Conservation (phyloP, 2,113 vertebrate genomes). For the Anseranas semipalmata region DNA sequence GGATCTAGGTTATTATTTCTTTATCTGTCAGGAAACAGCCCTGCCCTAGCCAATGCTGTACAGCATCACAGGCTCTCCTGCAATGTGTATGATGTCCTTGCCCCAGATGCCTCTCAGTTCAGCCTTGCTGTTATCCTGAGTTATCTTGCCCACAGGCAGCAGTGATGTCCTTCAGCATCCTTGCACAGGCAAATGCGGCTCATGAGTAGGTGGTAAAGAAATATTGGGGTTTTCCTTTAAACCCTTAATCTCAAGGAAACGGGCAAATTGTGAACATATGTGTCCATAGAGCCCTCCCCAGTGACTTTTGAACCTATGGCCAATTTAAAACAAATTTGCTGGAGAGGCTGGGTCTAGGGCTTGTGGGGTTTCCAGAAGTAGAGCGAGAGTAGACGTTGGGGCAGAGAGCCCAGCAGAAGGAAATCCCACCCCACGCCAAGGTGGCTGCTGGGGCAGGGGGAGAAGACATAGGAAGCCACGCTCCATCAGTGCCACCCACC, state of each 20-base stretch:
- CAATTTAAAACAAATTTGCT: background rate
- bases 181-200: background rate
- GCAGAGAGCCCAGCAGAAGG: background rate
- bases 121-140: accelerated
- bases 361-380: accelerated
- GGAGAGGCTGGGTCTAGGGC: background rate
- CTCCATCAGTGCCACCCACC: background rate
- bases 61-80: background rate
- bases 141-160: accelerated
- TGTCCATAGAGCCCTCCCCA: background rate
- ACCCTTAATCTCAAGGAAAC: background rate
- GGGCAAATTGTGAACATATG: background rate
- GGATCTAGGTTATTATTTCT: background rate
- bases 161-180: background rate
- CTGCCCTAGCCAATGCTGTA: background rate
- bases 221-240: background rate
- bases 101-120: background rate
- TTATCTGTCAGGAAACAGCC: background rate
- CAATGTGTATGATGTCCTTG: background rate
- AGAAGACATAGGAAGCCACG: background rate
- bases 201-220: background rate
- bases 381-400: background rate
- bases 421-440: background rate
- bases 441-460: background rate
- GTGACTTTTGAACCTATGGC: background rate